Percentiles rank a stretch among this genome's conserved stretches.
Evolutionary conservation across 2,113 vertebrate species (phyloP).

Genomic region (Forbesichthys papilliferus): DNA sequence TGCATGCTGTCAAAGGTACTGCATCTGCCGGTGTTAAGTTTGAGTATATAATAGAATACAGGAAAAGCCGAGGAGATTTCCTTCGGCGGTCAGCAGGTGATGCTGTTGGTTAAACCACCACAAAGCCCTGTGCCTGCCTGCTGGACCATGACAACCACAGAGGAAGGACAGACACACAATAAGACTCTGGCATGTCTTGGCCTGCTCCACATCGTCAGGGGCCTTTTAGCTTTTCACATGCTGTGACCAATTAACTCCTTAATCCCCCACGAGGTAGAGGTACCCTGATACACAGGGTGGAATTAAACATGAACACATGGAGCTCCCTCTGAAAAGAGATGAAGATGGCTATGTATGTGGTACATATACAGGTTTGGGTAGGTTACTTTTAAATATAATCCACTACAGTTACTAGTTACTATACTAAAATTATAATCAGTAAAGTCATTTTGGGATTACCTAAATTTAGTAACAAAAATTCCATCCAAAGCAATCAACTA

Average conservation of each 20-base stretch:
- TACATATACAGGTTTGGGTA: background rate
- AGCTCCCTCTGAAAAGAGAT: conserved; percentile 12
- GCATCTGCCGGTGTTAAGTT: background rate
- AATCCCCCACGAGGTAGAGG: no score
- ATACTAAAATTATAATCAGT: no score
- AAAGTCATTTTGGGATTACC: no score
- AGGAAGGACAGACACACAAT: conserved; percentile 35
- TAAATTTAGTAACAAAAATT: no score
- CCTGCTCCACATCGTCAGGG: conserved; percentile 39
- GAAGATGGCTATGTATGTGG: conserved; percentile 12
- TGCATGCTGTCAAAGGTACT: background rate
- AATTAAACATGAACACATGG: conserved; percentile 21
- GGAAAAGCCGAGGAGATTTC: background rate
- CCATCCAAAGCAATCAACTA: no score
- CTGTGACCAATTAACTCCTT: conserved; percentile 49
- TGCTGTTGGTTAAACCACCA: conserved; percentile 29
- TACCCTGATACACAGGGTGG: background rate
- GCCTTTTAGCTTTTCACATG: conserved; percentile 37
- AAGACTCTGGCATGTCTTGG: conserved; percentile 45
- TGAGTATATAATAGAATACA: background rate
- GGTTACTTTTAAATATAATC: no score
- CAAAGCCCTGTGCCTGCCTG: background rate
- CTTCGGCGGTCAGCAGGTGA: conserved; percentile 46
- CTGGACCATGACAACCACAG: background rate
- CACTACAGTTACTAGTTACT: no score